Conservation (phyloP, 2,797 vertebrate genomes). For the Botia kubotai region DNA sequence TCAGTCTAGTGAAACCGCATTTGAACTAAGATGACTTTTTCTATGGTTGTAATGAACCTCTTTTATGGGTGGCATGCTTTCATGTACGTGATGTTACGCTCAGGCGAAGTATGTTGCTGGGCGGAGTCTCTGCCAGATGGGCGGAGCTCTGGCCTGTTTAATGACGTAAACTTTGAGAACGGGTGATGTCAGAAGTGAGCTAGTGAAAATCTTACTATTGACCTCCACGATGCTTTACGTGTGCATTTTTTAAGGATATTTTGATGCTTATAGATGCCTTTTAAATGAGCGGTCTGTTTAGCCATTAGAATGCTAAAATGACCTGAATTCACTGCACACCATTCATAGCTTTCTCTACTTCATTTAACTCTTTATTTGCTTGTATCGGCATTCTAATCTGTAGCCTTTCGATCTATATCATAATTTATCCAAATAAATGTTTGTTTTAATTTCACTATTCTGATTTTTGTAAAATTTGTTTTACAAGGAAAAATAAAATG, state of each 20-base stretch:
- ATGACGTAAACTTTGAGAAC: conserved; percentile 18
- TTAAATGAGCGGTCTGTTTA: conserved; percentile 49
- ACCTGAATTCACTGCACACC: conserved; percentile 40
- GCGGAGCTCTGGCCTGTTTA: conserved; percentile 1
- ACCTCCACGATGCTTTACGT: conserved; percentile 58
- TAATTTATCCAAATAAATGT: conserved; percentile 70
- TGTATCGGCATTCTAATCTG: conserved; percentile 63
- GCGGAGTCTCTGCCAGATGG: conserved; percentile 7
- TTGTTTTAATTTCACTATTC: conserved; percentile 83
- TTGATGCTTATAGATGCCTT: conserved; percentile 65
- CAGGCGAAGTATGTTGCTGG: conserved; percentile 29
- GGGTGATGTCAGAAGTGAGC: conserved; percentile 47
- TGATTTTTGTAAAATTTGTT: conserved; percentile 86
- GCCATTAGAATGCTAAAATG: conserved; percentile 31
- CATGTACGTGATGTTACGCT: conserved; percentile 40
- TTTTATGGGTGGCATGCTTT: conserved; percentile 55
- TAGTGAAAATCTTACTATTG: conserved; percentile 53
- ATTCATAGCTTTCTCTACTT: conserved; percentile 56
- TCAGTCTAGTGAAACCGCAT: conserved; percentile 40
- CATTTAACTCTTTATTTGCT: conserved; percentile 55
- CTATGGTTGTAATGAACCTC: conserved; percentile 49
- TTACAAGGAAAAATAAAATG: conserved; percentile 87
- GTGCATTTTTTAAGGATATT: conserved; percentile 59
- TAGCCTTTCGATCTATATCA: conserved; percentile 62
- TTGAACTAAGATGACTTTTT: conserved; percentile 51